Percentiles rank a stretch among this genome's conserved stretches.
Conservation (phyloP, 2,113 vertebrate species). For the Lipotes vexillifer region DNA sequence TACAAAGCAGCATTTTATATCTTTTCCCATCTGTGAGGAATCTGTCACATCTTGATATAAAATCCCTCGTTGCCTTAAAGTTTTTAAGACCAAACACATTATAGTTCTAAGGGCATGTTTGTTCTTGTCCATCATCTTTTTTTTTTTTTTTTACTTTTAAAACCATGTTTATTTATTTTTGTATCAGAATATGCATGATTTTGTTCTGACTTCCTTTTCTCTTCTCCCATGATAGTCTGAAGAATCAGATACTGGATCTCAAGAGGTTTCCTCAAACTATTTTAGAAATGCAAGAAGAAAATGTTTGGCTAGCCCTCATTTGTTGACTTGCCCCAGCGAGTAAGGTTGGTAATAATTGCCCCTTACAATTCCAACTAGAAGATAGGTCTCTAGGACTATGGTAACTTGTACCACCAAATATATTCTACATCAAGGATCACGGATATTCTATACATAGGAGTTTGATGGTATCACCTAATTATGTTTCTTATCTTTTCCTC, state of each 20-base stretch:
- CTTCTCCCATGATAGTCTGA: slow-evolving; percentile 74
- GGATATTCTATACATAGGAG: background rate
- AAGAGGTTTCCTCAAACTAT: slow-evolving; percentile 79
- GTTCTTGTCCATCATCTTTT: slow-evolving; percentile 57
- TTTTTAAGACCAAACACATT: slow-evolving; percentile 57
- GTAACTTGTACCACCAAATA: background rate
- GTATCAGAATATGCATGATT: slow-evolving; percentile 78
- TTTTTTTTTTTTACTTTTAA: slow-evolving; percentile 65
- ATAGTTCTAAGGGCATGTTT: slow-evolving; percentile 66
- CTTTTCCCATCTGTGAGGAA: slow-evolving; percentile 66
- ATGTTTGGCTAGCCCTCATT: slow-evolving; percentile 71
- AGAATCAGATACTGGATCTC: slow-evolving; percentile 79
- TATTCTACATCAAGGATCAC: background rate
- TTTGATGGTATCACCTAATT: background rate
- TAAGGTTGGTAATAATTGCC: slow-evolving; percentile 51
- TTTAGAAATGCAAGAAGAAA: slow-evolving; percentile 81
- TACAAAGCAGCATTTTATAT: slow-evolving; percentile 66
- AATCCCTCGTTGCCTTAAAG: slow-evolving; percentile 49
- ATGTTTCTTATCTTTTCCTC: background rate
- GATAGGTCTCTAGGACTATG: background rate
- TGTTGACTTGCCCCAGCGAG: slow-evolving; percentile 70
- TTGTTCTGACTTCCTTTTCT: slow-evolving; percentile 73
- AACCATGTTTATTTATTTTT: slow-evolving; percentile 81
- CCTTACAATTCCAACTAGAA: slow-evolving; percentile 58
- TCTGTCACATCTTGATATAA: slow-evolving; percentile 65